phyloP scores from a whole-genome alignment of 2,113 vertebrate genomes.

The Brachionichthys hirsutus region DNA sequence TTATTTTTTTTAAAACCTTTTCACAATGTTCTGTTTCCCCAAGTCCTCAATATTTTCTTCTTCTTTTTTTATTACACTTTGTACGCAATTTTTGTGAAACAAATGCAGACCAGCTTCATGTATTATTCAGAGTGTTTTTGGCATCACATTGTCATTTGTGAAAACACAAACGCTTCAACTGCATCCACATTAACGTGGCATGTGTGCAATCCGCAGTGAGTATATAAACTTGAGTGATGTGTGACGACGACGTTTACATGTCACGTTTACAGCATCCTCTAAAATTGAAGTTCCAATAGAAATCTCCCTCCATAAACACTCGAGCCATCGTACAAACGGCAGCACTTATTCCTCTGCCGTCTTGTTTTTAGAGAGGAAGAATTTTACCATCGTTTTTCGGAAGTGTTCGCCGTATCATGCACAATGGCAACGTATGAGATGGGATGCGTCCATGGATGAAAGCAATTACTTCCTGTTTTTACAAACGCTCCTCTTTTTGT shows the following conservation, averaged over 20 bases:
- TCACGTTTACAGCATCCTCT: background rate
- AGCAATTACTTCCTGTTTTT: conserved; percentile 34
- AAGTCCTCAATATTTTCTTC: background rate
- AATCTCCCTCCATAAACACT: conserved; percentile 1
- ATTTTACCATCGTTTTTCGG: conserved; percentile 16
- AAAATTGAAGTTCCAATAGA: background rate
- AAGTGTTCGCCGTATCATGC: background rate
- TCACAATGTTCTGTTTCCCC: too few relatives aligned
- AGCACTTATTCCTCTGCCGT: background rate
- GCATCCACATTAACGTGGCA: conserved; percentile 8
- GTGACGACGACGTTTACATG: conserved; percentile 6
- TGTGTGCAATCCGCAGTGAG: conserved; percentile 6
- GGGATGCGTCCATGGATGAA: conserved; percentile 28
- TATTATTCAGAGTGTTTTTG: conserved; percentile 30
- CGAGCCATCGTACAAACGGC: conserved; percentile 1
- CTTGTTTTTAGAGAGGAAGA: conserved; percentile 25
- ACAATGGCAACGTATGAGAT: conserved; percentile 8
- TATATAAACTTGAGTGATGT: conserved; percentile 13
- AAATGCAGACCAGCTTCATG: conserved; percentile 21
- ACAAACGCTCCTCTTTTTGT: conserved; percentile 23
- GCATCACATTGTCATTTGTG: conserved; percentile 8
- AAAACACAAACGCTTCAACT: conserved; percentile 4
- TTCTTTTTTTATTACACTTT: background rate
- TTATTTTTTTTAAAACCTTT: conserved; percentile 8
- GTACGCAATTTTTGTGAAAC: background rate